phyloP scores from a whole-genome alignment of 2,888 invertebrate genomes.

The Diarsia mendica region DNA sequence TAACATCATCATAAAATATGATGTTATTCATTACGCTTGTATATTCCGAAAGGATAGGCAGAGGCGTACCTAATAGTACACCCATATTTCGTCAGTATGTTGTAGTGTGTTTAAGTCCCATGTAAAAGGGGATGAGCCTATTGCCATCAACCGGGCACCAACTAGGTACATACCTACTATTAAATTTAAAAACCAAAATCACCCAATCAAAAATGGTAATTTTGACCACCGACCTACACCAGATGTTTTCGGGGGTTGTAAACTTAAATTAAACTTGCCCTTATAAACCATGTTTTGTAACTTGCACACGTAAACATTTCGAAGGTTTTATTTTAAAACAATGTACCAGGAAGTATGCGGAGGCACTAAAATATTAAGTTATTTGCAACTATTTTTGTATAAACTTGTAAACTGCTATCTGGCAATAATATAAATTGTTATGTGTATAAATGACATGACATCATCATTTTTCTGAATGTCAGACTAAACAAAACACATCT shows the following conservation, averaged over 20 bases:
- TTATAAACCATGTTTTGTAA: not conserved
- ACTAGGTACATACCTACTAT: too few relatives aligned
- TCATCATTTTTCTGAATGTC: conserved; percentile 17
- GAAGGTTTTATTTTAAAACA: conserved; percentile 32
- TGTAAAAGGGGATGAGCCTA: too few relatives aligned
- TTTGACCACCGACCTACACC: too few relatives aligned
- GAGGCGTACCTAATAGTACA: too few relatives aligned
- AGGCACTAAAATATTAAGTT: conserved; percentile 4
- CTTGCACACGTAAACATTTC: conserved; percentile 9
- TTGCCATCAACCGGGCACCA: too few relatives aligned
- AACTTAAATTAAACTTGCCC: not conserved
- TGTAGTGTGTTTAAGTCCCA: too few relatives aligned
- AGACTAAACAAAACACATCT: not conserved
- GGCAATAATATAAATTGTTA: conserved; percentile 4
- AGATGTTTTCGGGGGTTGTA: not conserved
- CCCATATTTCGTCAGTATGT: too few relatives aligned
- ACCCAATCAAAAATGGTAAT: not conserved
- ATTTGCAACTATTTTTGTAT: conserved; percentile 7
- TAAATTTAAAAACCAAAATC: not conserved
- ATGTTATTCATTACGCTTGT: too few relatives aligned
- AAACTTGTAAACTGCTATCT: conserved; percentile 34
- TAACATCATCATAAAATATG: not conserved
- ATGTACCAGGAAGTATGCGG: conserved; percentile 30
- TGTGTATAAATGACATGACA: conserved; percentile 19
- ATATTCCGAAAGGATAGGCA: too few relatives aligned